Conservation (phyloP, 2,888 invertebrate genomes). For the Melanchra persicariae region DNA sequence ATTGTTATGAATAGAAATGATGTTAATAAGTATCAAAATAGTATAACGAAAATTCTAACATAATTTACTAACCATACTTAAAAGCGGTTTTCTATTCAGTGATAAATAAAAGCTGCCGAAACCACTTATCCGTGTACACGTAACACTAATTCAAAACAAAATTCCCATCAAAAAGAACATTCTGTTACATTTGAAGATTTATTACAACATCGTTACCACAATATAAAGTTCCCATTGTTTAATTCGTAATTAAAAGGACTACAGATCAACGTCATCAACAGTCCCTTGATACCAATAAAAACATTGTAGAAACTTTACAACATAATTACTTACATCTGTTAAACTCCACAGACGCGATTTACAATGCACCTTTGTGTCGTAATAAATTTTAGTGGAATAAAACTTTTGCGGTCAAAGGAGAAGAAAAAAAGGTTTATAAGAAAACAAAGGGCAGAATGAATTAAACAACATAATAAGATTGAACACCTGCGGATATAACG, state of each 20-base stretch:
- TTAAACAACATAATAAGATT: slow-evolving; percentile 87
- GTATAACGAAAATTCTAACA: background rate
- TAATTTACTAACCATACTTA: too few species aligned
- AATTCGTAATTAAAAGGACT: slow-evolving; percentile 76
- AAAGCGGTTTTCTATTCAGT: background rate
- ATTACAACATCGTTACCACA: slow-evolving; percentile 59
- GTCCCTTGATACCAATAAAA: slow-evolving; percentile 81
- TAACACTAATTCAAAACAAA: slow-evolving; percentile 8
- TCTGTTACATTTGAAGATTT: slow-evolving; percentile 57
- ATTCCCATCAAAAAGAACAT: slow-evolving; percentile 43
- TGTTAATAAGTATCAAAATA: background rate
- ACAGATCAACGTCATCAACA: slow-evolving; percentile 72
- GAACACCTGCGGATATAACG: slow-evolving; percentile 87
- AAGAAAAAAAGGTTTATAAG: slow-evolving; percentile 79
- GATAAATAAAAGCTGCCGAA: slow-evolving; percentile 10
- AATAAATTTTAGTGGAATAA: slow-evolving; percentile 87
- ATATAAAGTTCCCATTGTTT: slow-evolving; percentile 73
- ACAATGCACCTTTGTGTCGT: slow-evolving; percentile 84
- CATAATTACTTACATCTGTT: slow-evolving; percentile 90
- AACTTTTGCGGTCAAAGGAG: slow-evolving; percentile 79
- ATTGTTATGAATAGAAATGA: background rate
- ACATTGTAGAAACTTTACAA: slow-evolving; percentile 84
- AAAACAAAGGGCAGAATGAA: slow-evolving; percentile 90
- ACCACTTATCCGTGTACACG: slow-evolving; percentile 1
- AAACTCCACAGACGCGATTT: slow-evolving; percentile 84